phyloP scores from a whole-genome alignment of 2,113 vertebrate genomes.

The Hemiprocne comata region DNA sequence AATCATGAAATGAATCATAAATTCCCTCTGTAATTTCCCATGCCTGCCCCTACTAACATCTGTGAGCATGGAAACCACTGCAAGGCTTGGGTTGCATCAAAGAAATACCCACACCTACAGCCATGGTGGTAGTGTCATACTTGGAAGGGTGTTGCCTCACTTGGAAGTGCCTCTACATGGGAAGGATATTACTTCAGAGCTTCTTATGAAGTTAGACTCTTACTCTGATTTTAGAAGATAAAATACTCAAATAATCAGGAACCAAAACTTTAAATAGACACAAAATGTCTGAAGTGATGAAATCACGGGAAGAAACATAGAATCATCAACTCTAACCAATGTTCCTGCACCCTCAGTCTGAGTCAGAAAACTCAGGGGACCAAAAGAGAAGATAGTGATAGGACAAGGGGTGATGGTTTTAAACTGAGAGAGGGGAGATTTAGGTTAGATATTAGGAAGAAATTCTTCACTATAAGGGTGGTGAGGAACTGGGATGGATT shows the following conservation, averaged over 20 bases:
- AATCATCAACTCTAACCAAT: background rate
- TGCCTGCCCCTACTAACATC: background rate
- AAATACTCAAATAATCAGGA: background rate
- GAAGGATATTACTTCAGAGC: background rate
- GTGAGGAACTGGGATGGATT: too few relatives aligned
- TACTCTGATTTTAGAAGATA: background rate
- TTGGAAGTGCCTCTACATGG: background rate
- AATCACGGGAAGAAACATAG: background rate
- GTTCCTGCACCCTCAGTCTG: background rate
- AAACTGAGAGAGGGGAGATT: too few relatives aligned
- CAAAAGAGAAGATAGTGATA: too few relatives aligned
- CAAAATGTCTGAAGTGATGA: slow-evolving; percentile 8
- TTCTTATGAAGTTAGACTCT: background rate
- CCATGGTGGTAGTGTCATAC: background rate
- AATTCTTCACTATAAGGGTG: too few relatives aligned
- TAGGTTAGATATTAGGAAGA: too few relatives aligned
- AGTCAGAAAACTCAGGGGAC: background rate
- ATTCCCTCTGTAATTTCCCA: background rate
- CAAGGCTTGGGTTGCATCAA: background rate
- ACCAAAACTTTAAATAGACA: background rate
- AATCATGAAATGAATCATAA: background rate
- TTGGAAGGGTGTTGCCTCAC: background rate
- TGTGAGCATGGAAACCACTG: background rate
- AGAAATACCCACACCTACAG: background rate
- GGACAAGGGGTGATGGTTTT: too few relatives aligned